Base-by-base conservation (phyloP, 2,888 invertebrate species). In the Ochlodes sylvanus region DNA sequence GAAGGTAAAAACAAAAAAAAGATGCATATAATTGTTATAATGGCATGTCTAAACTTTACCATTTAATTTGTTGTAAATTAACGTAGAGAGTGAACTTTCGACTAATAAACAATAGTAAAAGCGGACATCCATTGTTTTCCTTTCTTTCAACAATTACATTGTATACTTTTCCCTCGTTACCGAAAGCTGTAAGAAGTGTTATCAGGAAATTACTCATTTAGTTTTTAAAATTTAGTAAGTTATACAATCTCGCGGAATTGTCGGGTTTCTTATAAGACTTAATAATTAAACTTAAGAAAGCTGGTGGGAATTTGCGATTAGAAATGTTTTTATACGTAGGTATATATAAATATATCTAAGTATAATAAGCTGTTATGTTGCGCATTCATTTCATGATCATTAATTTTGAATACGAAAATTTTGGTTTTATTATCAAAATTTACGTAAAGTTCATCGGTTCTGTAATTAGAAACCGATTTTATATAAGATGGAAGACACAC, bases 21-120 rank as follows among this genome's bases (percentile, higher is more conserved):
- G n/a, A n/a, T n/a, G n/a, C n/a, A n/a, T 1, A 10, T 15, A 7
- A 15, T 44, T 44, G 7, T 15, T n/a, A 42, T 42, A 15, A 15
- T 44, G 44, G 7, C 15, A 7, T 44, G 15, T 15, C 44, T 2
- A 44, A 5, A 15, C 7, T 44, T 15, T 44, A 15, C 10, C 7
- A 42, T 42, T 42, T 42, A 41, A 42, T 52, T 60, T 66, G 50
- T 47, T 15, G 21, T 42, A 65, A 58, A 52, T 52, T 65, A 41
- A 65, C 15, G 54, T 66, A 66, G 66, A 66, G 54, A 66, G 66
- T 42, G 42, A 21, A 60, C 65, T 66, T 66, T 65, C 58, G 27
- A 52, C 50, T 27, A 55, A 63, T 52, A 41, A 66, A 66, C 65
- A 65, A 65, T 66, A 58, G 65, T 57, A 57, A 65, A 12, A 65